These are phyloP conservation scores for Coendou prehensilis DNA, from an alignment of 2,797 vertebrate genomes.

Conservation along the genomic window DNA sequence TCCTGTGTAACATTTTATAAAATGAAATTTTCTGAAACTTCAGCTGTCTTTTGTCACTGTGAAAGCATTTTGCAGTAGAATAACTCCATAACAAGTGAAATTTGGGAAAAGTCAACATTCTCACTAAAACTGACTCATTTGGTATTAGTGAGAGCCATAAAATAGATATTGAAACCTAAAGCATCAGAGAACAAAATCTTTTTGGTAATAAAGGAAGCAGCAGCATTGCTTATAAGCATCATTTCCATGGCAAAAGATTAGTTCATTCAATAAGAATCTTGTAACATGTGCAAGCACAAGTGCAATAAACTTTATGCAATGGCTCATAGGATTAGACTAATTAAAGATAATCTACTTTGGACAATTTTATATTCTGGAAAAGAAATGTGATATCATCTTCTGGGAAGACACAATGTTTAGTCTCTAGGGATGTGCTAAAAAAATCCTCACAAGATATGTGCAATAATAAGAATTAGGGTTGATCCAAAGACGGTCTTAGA, in stretches of 20 bases:
- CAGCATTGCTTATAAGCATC: conserved; percentile 84
- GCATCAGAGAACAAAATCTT: conserved; percentile 78
- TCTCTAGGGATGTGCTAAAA: conserved; percentile 85
- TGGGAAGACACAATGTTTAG: conserved; percentile 88
- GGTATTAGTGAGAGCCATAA: conserved; percentile 79
- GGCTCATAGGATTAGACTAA: conserved; percentile 91
- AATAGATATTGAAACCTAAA: conserved; percentile 79
- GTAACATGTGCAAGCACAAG: conserved; percentile 86
- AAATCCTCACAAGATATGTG: conserved; percentile 86
- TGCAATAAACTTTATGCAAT: conserved; percentile 90
- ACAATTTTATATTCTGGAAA: conserved; percentile 90
- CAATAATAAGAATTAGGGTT: conserved; percentile 91
- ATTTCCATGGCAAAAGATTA: conserved; percentile 87
- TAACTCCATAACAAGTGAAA: conserved; percentile 55
- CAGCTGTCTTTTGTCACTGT: conserved; percentile 33
- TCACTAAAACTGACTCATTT: conserved; percentile 80
- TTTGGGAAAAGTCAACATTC: conserved; percentile 62
- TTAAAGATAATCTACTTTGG: conserved; percentile 92
- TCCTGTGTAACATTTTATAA: background rate
- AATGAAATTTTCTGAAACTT: conserved; percentile 62
- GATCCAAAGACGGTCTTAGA: conserved; percentile 91
- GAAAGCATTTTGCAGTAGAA: conserved; percentile 23
- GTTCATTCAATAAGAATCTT: conserved; percentile 88
- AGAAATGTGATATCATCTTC: conserved; percentile 90
- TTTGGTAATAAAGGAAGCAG: conserved; percentile 85